phyloP scores from a whole-genome alignment of 2,113 vertebrate species.

The Odontesthes bonariensis region DNA sequence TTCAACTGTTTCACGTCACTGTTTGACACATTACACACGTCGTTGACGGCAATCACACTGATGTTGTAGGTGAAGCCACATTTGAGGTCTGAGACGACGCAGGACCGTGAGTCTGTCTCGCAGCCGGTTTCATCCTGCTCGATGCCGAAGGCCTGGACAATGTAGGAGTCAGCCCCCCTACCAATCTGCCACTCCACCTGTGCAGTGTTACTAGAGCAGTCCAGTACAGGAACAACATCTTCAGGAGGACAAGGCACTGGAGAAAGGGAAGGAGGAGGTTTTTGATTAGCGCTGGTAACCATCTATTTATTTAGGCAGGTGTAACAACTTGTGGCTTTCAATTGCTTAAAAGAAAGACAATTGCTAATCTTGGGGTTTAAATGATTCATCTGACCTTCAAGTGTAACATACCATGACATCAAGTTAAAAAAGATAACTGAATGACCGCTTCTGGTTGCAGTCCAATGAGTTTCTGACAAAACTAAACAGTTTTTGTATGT shows the following conservation, averaged over 20 bases:
- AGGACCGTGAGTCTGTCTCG: conserved; percentile 48
- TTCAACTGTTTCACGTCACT: conserved; percentile 57
- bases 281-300: not conserved
- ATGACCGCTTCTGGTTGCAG: too few relatives aligned
- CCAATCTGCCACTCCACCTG: conserved; percentile 69
- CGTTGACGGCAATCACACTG: conserved; percentile 70
- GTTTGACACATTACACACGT: conserved; percentile 70
- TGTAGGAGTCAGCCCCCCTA: conserved; percentile 68
- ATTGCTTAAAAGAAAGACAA: too few relatives aligned
- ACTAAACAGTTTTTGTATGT: too few relatives aligned
- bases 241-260: conserved; percentile 79
- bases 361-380: too few relatives aligned
- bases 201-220: conserved; percentile 71
- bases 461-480: too few relatives aligned
- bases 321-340: too few relatives aligned
- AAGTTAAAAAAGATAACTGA: too few relatives aligned
- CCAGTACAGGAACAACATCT: conserved; percentile 36
- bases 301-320: not conserved
- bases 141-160: conserved; percentile 69
- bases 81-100: conserved; percentile 66
- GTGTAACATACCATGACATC: too few relatives aligned
- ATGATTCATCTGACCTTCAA: too few relatives aligned
- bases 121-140: conserved; percentile 61
- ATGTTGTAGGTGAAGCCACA: conserved; percentile 81
- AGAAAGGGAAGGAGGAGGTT: not conserved